Evolutionary conservation across 2,888 invertebrate species (phyloP).

Genomic region (Eristalinus aeneus): DNA sequence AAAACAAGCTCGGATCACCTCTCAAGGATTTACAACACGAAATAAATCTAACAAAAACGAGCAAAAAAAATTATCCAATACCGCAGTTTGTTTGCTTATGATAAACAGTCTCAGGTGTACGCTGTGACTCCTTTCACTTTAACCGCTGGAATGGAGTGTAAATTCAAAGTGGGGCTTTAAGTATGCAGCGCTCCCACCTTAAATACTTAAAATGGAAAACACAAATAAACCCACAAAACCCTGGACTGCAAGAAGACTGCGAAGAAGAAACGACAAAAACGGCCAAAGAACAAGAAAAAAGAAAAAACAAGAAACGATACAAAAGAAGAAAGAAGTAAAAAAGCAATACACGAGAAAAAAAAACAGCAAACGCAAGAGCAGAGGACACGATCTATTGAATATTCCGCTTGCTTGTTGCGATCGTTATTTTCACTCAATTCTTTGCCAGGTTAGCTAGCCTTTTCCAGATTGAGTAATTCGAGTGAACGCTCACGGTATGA

Average conservation of each 20-base stretch:
- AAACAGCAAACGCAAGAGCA: constrained; percentile 6
- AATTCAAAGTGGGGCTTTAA: constrained; percentile 75
- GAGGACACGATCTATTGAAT: constrained; percentile 31
- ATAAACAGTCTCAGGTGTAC: constrained; percentile 34
- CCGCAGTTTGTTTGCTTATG: neutral
- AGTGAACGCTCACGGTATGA: neutral
- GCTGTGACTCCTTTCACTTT: constrained; percentile 73
- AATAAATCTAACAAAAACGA: neutral
- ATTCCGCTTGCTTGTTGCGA: constrained; percentile 36
- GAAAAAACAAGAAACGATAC: neutral
- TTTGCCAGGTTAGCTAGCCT: neutral
- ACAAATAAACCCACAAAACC: constrained; percentile 16
- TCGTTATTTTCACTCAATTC: constrained; percentile 51
- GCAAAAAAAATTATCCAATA: neutral
- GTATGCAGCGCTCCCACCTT: constrained; percentile 72
- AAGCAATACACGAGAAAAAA: constrained; percentile 2
- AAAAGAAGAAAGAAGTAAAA: neutral
- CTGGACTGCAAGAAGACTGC: neutral
- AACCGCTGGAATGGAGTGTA: constrained; percentile 72
- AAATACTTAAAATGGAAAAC: constrained; percentile 24
- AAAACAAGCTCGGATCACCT: neutral
- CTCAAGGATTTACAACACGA: neutral
- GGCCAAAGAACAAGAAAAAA: neutral
- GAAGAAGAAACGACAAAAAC: constrained; percentile 8
- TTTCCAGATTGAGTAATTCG: constrained; percentile 47